Base-by-base conservation (phyloP, 2,797 vertebrate genomes). In the Helostoma temminkii region DNA sequence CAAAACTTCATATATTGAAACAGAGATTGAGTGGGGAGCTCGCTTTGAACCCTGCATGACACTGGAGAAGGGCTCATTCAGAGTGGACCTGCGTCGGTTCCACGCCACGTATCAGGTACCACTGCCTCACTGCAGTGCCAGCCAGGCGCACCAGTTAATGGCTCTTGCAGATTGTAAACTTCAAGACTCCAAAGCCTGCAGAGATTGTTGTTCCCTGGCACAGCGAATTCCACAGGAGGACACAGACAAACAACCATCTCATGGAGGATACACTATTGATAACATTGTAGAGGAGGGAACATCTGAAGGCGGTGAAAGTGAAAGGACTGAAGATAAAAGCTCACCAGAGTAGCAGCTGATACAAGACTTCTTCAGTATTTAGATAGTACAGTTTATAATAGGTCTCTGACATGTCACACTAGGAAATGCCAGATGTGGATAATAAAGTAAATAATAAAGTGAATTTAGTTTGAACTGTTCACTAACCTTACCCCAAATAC, bases 21-120 rank as follows among this genome's bases (percentile, higher is more conserved):
- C 66, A 1, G 81, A 82, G 65, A 81, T 81, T 3, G 74, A 83
- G 71, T 83, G 78, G 86, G 81, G 76, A 0, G 57, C 77, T n/a
- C 53, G 67, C 21, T 88, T 82, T 10, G 74, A 86, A 37, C 77
- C 71, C 1, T 81, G 82, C 37, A 76, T 84, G 80, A 76, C 32
- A 0, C 36, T 81, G 63, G 83, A 84, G 53, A 87, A 80, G 24
- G 78, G 78, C 26, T 75, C 43, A 0, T 87, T 87, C 61, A 71
- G 59, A 42, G 73, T 81, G 16, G 76, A 86, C 42, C 61, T 85
- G 49, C 64, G 69, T 12, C 37, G 50, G 9, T 82, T 87, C 61
- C 81, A 82, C 74, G 65, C 41, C 56, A 84, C 83, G 41, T 81
- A 80, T 71, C 46, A 62, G 43, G 80, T 78, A 9, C 75, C 72